These are phyloP conservation scores for Mystacides longicornis DNA, from an alignment of 2,888 invertebrate genomes.

Conservation along the genomic window DNA sequence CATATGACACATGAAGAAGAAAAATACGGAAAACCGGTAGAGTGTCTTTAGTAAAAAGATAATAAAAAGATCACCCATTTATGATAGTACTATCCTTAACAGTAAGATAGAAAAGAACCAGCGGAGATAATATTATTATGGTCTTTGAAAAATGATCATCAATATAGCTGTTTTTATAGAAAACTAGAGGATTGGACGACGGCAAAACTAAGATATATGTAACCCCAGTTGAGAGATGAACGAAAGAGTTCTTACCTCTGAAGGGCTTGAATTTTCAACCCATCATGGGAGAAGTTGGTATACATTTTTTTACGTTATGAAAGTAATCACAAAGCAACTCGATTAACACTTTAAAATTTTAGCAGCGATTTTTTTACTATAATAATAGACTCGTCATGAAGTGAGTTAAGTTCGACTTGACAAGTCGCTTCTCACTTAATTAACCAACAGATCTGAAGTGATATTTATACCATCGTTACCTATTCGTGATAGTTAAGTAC, in stretches of 20 bases:
- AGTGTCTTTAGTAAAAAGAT: too few relatives aligned
- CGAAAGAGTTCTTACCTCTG: constrained; percentile 18
- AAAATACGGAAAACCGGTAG: too few relatives aligned
- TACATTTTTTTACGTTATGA: constrained; percentile 12
- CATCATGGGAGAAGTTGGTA: constrained; percentile 13
- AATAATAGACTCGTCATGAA: constrained; percentile 34
- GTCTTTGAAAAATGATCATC: too few relatives aligned
- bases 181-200: too few relatives aligned
- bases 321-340: background rate
- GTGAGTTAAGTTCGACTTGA: constrained; percentile 48
- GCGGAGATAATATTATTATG: too few relatives aligned
- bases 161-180: too few relatives aligned
- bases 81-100: too few relatives aligned
- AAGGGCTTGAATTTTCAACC: constrained; percentile 12
- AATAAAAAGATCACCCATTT: too few relatives aligned
- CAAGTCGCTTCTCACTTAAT: constrained; percentile 48
- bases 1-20: too few relatives aligned
- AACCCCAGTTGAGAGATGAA: too few relatives aligned
- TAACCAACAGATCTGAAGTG: background rate
- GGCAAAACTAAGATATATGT: too few relatives aligned
- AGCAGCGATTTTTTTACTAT: background rate
- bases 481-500: constrained; percentile 41
- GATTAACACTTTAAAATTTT: background rate
- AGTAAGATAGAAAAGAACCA: too few relatives aligned
- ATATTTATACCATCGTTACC: constrained; percentile 17